These are phyloP conservation scores for Psylliodes chrysocephalus DNA, from an alignment of 2,888 invertebrate species.

Conservation along the genomic window DNA sequence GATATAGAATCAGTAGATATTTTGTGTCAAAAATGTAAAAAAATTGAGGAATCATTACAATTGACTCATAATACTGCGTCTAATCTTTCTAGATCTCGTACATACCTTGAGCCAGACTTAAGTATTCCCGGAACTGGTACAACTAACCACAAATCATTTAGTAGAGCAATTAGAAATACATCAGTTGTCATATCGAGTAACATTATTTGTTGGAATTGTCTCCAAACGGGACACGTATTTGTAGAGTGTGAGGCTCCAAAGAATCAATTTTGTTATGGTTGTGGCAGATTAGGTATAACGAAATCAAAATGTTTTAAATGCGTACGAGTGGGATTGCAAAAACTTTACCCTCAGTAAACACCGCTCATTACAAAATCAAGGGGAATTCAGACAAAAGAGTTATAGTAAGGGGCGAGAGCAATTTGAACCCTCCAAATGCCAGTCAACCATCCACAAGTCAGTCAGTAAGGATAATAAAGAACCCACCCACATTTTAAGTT, in stretches of 20 bases:
- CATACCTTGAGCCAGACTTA: neutral
- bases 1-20: neutral
- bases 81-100: neutral
- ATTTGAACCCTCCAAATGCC: too few species aligned
- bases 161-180: neutral
- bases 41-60: neutral
- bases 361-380: too few species aligned
- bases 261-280: conserved; percentile 1
- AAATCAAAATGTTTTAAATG: conserved; percentile 8
- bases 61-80: neutral
- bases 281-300: neutral
- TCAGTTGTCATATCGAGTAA: neutral
- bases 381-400: too few species aligned
- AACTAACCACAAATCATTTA: neutral
- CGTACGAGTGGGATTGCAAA: too few species aligned
- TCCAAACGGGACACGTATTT: neutral
- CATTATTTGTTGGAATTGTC: conserved; percentile 4
- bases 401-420: too few species aligned
- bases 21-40: neutral
- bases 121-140: neutral
- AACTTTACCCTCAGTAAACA: too few species aligned
- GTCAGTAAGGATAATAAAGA: too few species aligned
- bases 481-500: too few species aligned
- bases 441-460: too few species aligned
- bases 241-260: neutral